Evolutionary conservation across 2,113 vertebrate genomes (phyloP).

Genomic region (Notiomystis cincta): DNA sequence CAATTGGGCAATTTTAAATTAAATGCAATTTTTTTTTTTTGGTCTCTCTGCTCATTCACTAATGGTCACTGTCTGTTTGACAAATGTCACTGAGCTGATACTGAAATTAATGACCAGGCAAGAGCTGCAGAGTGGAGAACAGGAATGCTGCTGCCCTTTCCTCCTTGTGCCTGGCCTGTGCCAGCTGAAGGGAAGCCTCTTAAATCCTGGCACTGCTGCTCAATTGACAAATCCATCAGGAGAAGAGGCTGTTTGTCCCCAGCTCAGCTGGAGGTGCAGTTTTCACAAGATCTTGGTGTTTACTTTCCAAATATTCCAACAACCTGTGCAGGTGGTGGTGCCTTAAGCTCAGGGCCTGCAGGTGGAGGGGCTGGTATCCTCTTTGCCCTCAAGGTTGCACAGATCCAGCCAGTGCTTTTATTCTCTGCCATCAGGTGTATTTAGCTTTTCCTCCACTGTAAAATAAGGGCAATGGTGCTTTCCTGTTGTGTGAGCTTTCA

Average conservation of each 20-base stretch:
- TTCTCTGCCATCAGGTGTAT: not conserved
- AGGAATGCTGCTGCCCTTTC: not conserved
- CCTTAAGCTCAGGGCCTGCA: not conserved
- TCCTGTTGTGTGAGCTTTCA: not conserved
- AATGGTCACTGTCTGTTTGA: constrained; percentile 49
- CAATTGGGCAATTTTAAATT: constrained; percentile 42
- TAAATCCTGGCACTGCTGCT: not conserved
- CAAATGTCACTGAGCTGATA: not conserved
- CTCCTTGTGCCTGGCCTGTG: not conserved
- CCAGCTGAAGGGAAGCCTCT: not conserved
- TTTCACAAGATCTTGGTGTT: not conserved
- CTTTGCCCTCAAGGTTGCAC: not conserved
- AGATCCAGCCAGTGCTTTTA: not conserved
- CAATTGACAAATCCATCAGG: not conserved
- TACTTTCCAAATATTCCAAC: not conserved
- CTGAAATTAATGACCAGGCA: constrained; percentile 24
- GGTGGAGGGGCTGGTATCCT: not conserved
- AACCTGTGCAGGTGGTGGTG: not conserved
- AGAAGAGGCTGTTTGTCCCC: not conserved
- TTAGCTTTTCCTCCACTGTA: not conserved
- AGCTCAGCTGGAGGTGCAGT: not conserved
- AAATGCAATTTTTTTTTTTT: constrained; percentile 17
- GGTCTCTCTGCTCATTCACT: not conserved
- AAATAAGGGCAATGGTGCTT: not conserved
- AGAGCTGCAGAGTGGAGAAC: not conserved